Base-by-base conservation (phyloP, 2,113 vertebrate genomes). In the Cettia cetti region DNA sequence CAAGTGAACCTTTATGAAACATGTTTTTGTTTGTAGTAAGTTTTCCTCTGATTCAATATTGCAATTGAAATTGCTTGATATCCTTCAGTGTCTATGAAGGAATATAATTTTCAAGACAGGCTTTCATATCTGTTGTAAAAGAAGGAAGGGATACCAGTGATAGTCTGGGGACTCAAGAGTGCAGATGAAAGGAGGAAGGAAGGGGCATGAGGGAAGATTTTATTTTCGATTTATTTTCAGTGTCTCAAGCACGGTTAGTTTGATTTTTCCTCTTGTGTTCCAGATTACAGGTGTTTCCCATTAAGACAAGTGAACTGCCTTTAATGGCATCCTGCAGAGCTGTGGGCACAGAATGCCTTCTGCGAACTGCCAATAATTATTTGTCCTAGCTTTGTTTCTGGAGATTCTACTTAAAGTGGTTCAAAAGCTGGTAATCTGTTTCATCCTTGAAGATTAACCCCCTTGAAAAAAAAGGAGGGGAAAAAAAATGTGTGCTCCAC, bases 371-470 rank as follows among this genome's bases (percentile, higher is more conserved):
- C 97, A 97, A 98, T 98, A 98, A 97, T 98, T 98, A 97, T 98
- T 98, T 98, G 97, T 98, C 96, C 97, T 97, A 95, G 97, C 97
- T 98, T 98, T 98, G 96, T 98, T 98, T 98, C 98, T 97, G 81
- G 96, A 96, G 96, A 95, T 95, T 97, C 96, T 93, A 89, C 97
- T 97, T 97, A 98, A 98, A 97, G 97, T 97, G 93, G 82, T 97
- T 98, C 97, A 98, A 98, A 98, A 97, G 95, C 95, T 97, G 95
- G 95, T 98, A 98, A 98, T 98, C 97, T 98, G 95, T 98, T 98
- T 98, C 95, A 97, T 97, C 97, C 97, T 89, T 94, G 81, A 97
- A 98, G 97, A 98, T 98, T 97, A 98, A 97, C 97, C 97, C 95
- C 75, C 95, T 87, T 85, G 77, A 54, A 97, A 82, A 88, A 61